These are phyloP conservation scores for Haliclona indistincta DNA, from an alignment of 37 sponge, comb jelly and placozoan genomes.

Conservation along the genomic window DNA sequence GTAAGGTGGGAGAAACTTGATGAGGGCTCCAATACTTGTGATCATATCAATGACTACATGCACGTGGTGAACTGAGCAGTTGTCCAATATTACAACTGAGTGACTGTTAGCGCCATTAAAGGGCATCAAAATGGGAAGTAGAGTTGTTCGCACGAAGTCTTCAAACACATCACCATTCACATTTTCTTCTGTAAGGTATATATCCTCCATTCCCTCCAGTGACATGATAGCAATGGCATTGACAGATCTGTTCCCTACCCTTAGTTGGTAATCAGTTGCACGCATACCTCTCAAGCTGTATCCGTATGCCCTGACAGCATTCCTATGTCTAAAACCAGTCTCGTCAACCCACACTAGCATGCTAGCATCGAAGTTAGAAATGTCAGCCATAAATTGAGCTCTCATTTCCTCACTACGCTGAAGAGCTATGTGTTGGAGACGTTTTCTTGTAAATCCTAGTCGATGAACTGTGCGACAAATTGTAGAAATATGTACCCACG, in stretches of 20 bases:
- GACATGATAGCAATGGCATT: no score
- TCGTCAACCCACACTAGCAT: no score
- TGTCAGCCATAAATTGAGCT: conserved; percentile 18
- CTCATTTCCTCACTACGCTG: conserved; percentile 15
- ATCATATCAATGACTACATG: conserved; percentile 1
- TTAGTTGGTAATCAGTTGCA: no score
- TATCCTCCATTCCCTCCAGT: no score
- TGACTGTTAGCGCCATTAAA: conserved; percentile 30
- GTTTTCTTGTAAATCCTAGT: conserved; percentile 14
- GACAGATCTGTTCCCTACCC: no score
- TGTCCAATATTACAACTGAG: conserved; percentile 22
- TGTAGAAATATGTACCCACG: no score
- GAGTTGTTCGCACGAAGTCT: no score
- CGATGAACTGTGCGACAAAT: conserved; percentile 18
- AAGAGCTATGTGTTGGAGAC: not conserved
- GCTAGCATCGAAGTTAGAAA: not conserved
- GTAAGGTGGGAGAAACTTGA: no score
- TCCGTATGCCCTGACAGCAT: conserved; percentile 15
- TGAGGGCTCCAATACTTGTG: no score
- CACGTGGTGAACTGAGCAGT: conserved; percentile 21
- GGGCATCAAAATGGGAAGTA: conserved; percentile 20
- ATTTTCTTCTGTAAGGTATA: conserved; percentile 18
- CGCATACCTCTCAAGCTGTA: no score
- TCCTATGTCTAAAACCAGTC: not conserved
- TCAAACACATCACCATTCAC: no score